A percentile compares a stretch with the other conserved stretches of the same genome.
These are phyloP conservation scores for Arctopsyche grandis DNA, from an alignment of 1,140 invertebrate species.

Conservation along the genomic window DNA sequence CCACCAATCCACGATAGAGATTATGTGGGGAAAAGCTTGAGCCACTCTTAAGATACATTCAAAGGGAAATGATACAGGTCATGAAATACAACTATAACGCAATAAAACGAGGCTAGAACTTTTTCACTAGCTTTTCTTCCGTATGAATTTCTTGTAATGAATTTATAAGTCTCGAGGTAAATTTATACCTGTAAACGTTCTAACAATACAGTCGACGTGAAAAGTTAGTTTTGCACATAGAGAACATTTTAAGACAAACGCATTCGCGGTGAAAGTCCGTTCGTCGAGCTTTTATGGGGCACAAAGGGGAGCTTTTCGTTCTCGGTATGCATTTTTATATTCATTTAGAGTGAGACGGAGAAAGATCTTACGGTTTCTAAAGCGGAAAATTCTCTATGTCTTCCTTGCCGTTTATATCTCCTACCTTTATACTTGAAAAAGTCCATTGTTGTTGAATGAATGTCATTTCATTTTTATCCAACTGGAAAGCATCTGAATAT, in stretches of 20 bases:
- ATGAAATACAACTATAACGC: neutral
- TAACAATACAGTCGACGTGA: neutral
- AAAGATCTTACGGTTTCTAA: conserved; percentile 1
- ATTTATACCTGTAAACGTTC: neutral
- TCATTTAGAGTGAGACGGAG: conserved; percentile 11
- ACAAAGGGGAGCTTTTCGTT: conserved; percentile 18
- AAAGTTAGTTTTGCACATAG: conserved; percentile 12
- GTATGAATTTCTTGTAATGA: no score
- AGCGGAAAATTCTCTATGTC: neutral
- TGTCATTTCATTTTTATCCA: conserved; percentile 24
- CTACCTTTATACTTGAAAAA: neutral
- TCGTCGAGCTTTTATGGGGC: conserved; percentile 9
- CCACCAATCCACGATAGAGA: neutral
- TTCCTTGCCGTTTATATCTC: neutral
- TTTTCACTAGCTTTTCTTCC: no score
- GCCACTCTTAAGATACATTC: neutral
- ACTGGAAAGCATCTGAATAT: conserved; percentile 15
- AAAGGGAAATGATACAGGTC: conserved; percentile 16
- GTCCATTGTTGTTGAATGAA: conserved; percentile 14
- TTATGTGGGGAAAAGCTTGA: neutral
- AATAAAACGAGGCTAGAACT: no score
- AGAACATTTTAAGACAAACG: neutral
- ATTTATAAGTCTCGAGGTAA: no score
- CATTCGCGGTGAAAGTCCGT: conserved; percentile 8
- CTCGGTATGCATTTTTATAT: conserved; percentile 31